Percentiles rank a stretch among this genome's conserved stretches.
Evolutionary conservation across 2,888 invertebrate genomes (phyloP).

Genomic region (Hetaerina titia): DNA sequence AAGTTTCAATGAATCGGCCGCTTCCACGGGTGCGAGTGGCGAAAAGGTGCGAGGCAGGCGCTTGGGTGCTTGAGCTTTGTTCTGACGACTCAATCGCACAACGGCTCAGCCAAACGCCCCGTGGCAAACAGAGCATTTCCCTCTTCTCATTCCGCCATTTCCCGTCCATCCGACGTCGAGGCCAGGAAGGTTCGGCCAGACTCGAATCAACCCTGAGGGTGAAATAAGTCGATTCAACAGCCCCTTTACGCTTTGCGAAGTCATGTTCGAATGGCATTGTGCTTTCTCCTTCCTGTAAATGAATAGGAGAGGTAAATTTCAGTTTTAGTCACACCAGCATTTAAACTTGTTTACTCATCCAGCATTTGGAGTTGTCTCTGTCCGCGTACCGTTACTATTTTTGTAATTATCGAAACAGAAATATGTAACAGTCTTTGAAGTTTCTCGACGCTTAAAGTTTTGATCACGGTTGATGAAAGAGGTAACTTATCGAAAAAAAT

Average conservation of each 20-base stretch:
- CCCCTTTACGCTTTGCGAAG: neutral
- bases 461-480: too few relatives aligned
- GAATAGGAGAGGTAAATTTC: neutral
- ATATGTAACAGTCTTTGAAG: too few relatives aligned
- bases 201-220: neutral
- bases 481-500: too few relatives aligned
- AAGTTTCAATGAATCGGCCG: neutral
- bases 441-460: too few relatives aligned
- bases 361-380: neutral
- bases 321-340: neutral
- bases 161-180: neutral
- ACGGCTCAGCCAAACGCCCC: neutral
- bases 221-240: neutral
- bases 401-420: too few relatives aligned
- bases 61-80: neutral
- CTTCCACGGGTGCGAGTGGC: neutral
- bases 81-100: neutral
- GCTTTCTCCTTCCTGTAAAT: neutral
- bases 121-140: neutral
- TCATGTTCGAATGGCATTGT: neutral
- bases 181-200: neutral
- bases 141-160: neutral
- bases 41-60: neutral
- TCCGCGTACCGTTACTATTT: too few relatives aligned
- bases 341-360: neutral